Evolutionary conservation across 1,140 invertebrate genomes (phyloP), one percentile per base, ranked within the genome.

Genomic region (Drosophila subobscura): DNA sequence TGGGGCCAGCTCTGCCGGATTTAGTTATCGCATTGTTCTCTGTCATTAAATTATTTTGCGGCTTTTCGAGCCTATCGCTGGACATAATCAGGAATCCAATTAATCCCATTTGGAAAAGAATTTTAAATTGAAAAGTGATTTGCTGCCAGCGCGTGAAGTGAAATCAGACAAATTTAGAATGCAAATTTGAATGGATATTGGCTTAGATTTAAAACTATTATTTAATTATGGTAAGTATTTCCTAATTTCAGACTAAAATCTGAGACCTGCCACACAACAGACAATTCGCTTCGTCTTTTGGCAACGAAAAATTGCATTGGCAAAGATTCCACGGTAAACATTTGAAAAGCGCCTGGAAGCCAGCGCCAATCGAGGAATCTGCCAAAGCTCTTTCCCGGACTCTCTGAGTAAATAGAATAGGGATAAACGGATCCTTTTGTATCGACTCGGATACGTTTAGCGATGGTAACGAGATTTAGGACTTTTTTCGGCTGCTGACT

Each of bases 341-440:
- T 73, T 73, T 73, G 59, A 57, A 47, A 65, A 74, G 71, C 66
- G 65, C 54, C 52, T 46, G 25, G 41, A 46, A 79, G 79, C 65
- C 61, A 50, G 40, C 66, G 20, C 23, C 27, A 65, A 55, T 66
- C 67, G 59, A 52, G 27, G 49, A 46, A 37, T 51, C 45, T 41
- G 41, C 71, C 27, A 42, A n/a, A n/a, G 50, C 46, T 41, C 37
- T 14, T 59, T 22, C 14, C 22, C n/a, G 23, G 20, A n/a, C 6
- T 27, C 20, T 46, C 45, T 73, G 68, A 65, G 83, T 79, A 88
- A 85, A 85, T 85, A 86, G 73, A 88, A 81, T 88, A 78, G 77
- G 77, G 83, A 88, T 86, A 86, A 88, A 88, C 81, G 70, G 74
- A 86, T 86, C 83, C 81, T 88, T 86, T 86, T 86, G 81, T 86